These are phyloP conservation scores for Etheostoma nigrum DNA, from an alignment of 2,797 vertebrate species.

Conservation along the genomic window DNA sequence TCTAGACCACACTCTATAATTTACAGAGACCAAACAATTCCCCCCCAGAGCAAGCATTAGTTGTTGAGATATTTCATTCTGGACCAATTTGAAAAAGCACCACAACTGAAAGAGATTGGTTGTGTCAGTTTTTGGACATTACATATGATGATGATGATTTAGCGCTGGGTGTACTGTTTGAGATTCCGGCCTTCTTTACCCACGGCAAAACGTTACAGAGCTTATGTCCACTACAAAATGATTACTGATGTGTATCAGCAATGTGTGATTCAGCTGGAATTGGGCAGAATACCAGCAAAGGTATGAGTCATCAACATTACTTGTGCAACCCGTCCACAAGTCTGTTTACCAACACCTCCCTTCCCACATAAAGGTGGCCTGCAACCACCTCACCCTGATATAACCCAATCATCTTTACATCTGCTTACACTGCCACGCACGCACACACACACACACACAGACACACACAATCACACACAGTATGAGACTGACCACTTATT, in stretches of 20 bases:
- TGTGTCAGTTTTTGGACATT: constrained; percentile 18
- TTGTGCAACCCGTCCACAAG: constrained; percentile 38
- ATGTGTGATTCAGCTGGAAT: constrained; percentile 60
- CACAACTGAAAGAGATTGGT: not conserved
- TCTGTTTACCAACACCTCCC: constrained; percentile 67
- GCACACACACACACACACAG: not conserved
- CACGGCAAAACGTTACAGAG: constrained; percentile 39
- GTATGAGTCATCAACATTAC: constrained; percentile 64
- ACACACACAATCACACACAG: not conserved
- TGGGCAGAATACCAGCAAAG: constrained; percentile 54
- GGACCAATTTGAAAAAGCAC: not conserved
- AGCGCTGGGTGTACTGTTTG: not conserved
- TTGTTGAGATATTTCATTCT: not conserved
- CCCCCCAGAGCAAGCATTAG: too few species aligned
- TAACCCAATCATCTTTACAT: constrained; percentile 55
- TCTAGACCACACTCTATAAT: too few species aligned
- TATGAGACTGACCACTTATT: not conserved
- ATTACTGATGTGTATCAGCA: constrained; percentile 39
- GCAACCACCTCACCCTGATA: constrained; percentile 54
- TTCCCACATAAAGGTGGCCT: constrained; percentile 54
- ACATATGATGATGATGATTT: not conserved
- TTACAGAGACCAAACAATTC: too few species aligned
- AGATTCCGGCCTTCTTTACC: not conserved
- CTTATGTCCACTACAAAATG: constrained; percentile 40
- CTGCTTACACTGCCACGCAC: constrained; percentile 38